Evolutionary conservation across 2,888 invertebrate genomes (phyloP).

Genomic region (Eumacrocentrus americanus): DNA sequence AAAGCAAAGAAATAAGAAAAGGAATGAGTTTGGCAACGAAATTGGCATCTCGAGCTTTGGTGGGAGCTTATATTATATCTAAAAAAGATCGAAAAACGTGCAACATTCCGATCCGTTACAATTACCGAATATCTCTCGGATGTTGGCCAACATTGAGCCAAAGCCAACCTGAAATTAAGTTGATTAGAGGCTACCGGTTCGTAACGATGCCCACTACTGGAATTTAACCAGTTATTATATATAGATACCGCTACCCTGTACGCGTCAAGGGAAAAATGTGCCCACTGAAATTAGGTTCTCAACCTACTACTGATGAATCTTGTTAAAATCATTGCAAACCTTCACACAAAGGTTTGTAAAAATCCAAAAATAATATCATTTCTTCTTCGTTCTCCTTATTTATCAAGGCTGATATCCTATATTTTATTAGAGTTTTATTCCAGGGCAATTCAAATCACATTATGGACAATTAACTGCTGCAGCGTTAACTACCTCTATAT

Average conservation of each 20-base stretch:
- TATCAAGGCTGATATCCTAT: neutral
- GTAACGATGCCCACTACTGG: conserved; percentile 60
- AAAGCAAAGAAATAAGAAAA: conserved; percentile 16
- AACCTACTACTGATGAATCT: conserved; percentile 30
- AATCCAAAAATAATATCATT: too few species aligned
- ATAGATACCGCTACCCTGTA: conserved; percentile 45
- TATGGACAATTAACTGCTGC: conserved; percentile 2
- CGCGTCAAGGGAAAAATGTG: conserved; percentile 41
- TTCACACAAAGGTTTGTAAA: neutral
- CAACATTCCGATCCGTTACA: conserved; percentile 60
- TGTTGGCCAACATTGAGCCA: conserved; percentile 52
- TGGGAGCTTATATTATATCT: conserved; percentile 2
- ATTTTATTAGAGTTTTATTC: neutral
- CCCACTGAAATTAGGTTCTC: conserved; percentile 43
- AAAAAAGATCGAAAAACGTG: conserved; percentile 43
- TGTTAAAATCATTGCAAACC: neutral
- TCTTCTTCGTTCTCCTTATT: too few species aligned
- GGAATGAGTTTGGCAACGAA: neutral
- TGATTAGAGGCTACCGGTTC: conserved; percentile 62
- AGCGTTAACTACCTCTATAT: neutral
- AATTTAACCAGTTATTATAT: conserved; percentile 61
- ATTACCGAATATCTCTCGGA: conserved; percentile 60
- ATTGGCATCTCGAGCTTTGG: too few species aligned
- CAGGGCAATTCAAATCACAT: conserved; percentile 1
- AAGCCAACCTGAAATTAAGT: conserved; percentile 58